Evolutionary conservation across 2,797 vertebrate species (phyloP), one percentile per base, ranked within the genome.

Genomic region (Pelobates cultripes): DNA sequence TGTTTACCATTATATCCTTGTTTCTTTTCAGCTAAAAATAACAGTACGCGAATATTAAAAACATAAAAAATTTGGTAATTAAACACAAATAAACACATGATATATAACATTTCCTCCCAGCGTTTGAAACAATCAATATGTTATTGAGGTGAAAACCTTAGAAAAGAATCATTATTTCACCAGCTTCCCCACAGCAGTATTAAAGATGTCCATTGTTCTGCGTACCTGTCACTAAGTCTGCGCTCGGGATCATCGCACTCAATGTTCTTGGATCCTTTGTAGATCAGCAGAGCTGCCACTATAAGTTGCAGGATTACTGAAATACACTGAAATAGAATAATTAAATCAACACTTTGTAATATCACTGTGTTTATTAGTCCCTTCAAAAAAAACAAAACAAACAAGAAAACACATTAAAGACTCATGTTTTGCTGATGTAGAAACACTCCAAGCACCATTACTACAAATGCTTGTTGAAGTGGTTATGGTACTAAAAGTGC

Each of bases 181-280:
- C 10, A 15, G 5, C 47, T 10, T 51, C 47, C 47, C 47, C 47
- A 51, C 10, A 5, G 5, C 47, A 51, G 5, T 10, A 51, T 28
- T 28, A 28, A 28, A 28, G 28, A 28, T 28, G 28, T n/a, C 47
- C 47, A 67, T 15, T 8, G n/a, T 28, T 17, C 14, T 13, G 42
- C 41, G 17, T 80, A 85, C 79, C 81, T 85, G 79, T 86, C 86
- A 61, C 85, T 85, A n/a, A 86, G 70, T 53, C 66, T 78, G 44
- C 75, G 70, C 57, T 82, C 79, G 0, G 66, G 78, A 69, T 70
- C 87, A 55, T 63, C 0, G 14, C 78, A 80, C 75, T 82, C 84
- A 64, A 79, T 84, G 53, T 81, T 85, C 79, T 79, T 69, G 73
- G 87, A 57, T 28, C 43, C 82, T 82, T 75, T 86, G 80, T 68